These are phyloP conservation scores for Galaxea fascicularis DNA, from an alignment of 92 coral and sea anemone genomes.

Conservation along the genomic window DNA sequence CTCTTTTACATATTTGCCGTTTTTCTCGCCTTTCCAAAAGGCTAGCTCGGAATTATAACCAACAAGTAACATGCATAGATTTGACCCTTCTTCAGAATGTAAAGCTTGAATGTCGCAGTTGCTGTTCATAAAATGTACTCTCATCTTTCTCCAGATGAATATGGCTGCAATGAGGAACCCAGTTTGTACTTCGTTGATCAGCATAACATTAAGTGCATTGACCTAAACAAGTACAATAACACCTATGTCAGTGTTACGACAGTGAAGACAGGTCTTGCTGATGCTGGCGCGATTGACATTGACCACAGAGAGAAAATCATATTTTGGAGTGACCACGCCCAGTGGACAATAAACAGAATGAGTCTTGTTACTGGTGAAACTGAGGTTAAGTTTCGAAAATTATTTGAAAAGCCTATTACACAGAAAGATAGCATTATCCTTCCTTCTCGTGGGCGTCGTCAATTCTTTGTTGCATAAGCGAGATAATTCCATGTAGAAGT, in stretches of 20 bases:
- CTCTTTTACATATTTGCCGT: too few species aligned
- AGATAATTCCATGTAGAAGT: too few species aligned
- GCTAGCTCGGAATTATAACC: too few species aligned
- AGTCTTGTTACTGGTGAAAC: slow-evolving; percentile 56
- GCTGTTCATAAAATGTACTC: not conserved
- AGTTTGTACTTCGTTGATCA: slow-evolving; percentile 51
- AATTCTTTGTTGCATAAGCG: too few species aligned
- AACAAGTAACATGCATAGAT: too few species aligned
- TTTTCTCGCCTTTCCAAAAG: too few species aligned
- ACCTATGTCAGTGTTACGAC: slow-evolving; percentile 31
- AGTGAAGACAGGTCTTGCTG: slow-evolving; percentile 28
- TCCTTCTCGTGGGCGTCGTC: too few species aligned
- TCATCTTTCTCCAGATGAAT: not conserved
- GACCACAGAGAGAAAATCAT: slow-evolving; percentile 48
- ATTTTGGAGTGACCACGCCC: slow-evolving; percentile 72
- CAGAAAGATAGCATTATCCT: too few species aligned
- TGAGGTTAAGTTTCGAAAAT: slow-evolving; percentile 14
- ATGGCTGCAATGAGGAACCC: slow-evolving; percentile 46
- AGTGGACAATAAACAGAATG: slow-evolving; percentile 55
- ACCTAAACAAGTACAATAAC: slow-evolving; percentile 27
- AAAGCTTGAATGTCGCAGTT: too few species aligned
- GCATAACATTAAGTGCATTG: slow-evolving; percentile 59
- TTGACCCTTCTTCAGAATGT: too few species aligned
- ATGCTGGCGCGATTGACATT: slow-evolving; percentile 60
- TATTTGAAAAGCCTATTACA: too few species aligned